Evolutionary conservation across 2,797 vertebrate genomes (phyloP).

Genomic region (Chiroxiphia lanceolata): DNA sequence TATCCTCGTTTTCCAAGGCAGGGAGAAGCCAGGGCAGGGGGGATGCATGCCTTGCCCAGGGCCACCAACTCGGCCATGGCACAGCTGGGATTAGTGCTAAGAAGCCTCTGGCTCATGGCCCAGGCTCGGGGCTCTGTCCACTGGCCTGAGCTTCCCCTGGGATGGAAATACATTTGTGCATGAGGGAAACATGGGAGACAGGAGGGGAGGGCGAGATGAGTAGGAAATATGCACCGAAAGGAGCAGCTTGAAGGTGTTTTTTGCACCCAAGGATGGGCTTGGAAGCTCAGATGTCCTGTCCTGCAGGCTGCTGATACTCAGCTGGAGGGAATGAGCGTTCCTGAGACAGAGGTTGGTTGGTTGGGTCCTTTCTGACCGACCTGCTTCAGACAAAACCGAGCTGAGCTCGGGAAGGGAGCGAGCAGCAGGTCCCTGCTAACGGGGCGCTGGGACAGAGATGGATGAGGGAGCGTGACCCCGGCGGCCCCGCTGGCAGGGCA

Average conservation of each 20-base stretch:
- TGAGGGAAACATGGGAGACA: not conserved
- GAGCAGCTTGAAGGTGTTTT: not conserved
- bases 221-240: accelerated
- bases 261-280: not conserved
- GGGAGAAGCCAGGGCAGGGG: not conserved
- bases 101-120: not conserved
- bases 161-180: not conserved
- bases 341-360: not conserved
- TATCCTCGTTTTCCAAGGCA: not conserved
- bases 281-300: not conserved
- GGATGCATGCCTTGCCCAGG: not conserved
- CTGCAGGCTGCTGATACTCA: not conserved
- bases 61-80: slow-evolving; percentile 30
- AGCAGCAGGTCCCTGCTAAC: not conserved
- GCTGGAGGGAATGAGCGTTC: not conserved
- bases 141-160: not conserved
- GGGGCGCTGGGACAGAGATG: slow-evolving; percentile 28
- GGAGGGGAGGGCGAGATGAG: not conserved
- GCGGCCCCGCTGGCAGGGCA: slow-evolving; percentile 19
- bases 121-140: not conserved
- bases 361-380: not conserved
- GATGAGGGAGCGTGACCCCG: slow-evolving; percentile 44
- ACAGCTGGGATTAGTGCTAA: slow-evolving; percentile 19
- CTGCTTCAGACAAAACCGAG: not conserved
- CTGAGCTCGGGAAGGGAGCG: not conserved